Evolutionary conservation across 2,888 invertebrate genomes (phyloP).

Genomic region (Cordilura impudica): DNA sequence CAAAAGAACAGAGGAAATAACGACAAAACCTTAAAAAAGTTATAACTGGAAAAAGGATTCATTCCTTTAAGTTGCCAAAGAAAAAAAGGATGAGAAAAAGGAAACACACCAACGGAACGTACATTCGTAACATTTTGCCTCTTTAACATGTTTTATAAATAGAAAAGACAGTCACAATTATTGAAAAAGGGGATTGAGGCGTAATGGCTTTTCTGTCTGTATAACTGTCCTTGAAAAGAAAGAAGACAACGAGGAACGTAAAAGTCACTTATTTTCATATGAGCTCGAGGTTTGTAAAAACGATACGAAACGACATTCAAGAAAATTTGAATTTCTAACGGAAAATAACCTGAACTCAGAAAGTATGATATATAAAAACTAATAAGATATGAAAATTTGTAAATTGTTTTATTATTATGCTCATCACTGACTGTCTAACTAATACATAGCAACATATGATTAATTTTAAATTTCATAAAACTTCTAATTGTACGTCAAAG

Average conservation of each 20-base stretch:
- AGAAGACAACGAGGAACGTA: slow-evolving; percentile 21
- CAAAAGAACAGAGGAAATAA: slow-evolving; percentile 38
- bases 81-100: background rate
- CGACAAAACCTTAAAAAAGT: slow-evolving; percentile 29
- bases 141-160: slow-evolving; percentile 40
- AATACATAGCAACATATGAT: too few species aligned
- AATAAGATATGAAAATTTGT: too few species aligned
- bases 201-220: slow-evolving; percentile 19
- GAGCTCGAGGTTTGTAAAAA: slow-evolving; percentile 1
- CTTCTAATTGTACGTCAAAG: too few species aligned
- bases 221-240: slow-evolving; percentile 37
- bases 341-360: too few species aligned
- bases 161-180: slow-evolving; percentile 23
- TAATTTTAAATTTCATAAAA: too few species aligned
- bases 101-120: background rate
- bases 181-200: slow-evolving; percentile 2
- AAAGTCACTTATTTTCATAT: slow-evolving; percentile 26
- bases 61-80: background rate
- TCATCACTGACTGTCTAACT: too few species aligned
- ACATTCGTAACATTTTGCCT: slow-evolving; percentile 30
- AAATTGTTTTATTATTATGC: too few species aligned
- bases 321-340: slow-evolving; percentile 3
- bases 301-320: background rate
- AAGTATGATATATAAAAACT: background rate
- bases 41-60: slow-evolving; percentile 43